Conservation (phyloP, 1,140 invertebrate genomes). For the Dreissena polymorpha region DNA sequence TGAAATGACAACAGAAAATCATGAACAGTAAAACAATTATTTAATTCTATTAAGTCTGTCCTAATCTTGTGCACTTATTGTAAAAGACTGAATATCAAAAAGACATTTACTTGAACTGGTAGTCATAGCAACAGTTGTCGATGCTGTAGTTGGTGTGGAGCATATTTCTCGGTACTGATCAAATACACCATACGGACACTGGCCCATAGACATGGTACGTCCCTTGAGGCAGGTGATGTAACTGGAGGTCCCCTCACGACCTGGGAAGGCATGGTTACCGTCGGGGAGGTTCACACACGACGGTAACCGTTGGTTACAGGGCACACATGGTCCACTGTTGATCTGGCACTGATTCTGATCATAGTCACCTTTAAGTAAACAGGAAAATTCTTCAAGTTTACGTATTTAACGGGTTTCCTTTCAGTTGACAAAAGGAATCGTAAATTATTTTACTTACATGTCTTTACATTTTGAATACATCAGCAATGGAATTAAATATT, state of each 20-base stretch:
- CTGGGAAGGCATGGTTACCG: conserved; percentile 40
- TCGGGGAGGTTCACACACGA: conserved; percentile 28
- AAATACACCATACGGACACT: conserved; percentile 32
- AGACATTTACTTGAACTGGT: background rate
- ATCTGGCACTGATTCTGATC: conserved; percentile 29
- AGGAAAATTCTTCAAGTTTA: too few relatives aligned
- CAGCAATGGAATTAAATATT: too few relatives aligned
- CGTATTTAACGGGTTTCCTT: too few relatives aligned
- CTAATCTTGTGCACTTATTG: too few relatives aligned
- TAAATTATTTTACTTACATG: too few relatives aligned
- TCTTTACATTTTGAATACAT: too few relatives aligned
- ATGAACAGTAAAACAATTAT: too few relatives aligned
- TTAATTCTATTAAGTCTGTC: too few relatives aligned
- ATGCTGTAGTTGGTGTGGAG: background rate
- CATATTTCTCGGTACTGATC: conserved; percentile 14
- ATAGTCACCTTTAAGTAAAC: conserved; percentile 38
- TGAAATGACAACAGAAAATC: too few relatives aligned
- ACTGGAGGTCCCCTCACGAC: conserved; percentile 1
- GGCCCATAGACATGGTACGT: conserved; percentile 23
- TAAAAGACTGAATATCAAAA: too few relatives aligned
- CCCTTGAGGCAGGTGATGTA: conserved; percentile 36
- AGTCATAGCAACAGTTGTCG: background rate
- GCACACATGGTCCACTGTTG: conserved; percentile 5
- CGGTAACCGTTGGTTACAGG: conserved; percentile 37
- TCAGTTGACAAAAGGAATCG: too few relatives aligned